Conservation (phyloP, 1,140 invertebrate species). For the Atta texana region DNA sequence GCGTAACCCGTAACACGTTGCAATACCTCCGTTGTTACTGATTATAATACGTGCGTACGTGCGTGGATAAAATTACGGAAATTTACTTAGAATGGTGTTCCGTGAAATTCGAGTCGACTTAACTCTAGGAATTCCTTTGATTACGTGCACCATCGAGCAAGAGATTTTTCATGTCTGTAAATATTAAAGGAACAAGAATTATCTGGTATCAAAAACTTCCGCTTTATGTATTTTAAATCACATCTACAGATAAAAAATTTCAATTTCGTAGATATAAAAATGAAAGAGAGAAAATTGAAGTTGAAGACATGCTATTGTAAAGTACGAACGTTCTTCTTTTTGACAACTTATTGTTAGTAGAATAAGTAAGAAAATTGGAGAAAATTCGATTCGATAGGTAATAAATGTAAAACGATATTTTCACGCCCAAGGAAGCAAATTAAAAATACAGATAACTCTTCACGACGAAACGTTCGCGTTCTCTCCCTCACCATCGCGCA, state of each 20-base stretch:
- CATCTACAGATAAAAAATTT: background rate
- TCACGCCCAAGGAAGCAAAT: slow-evolving; percentile 1
- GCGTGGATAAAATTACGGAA: slow-evolving; percentile 26
- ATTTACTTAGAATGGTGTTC: background rate
- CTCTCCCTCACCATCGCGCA: slow-evolving; percentile 17
- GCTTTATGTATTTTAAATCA: background rate
- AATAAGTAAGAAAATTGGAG: background rate
- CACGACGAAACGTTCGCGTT: background rate
- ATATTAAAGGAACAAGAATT: background rate
- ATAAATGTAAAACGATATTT: background rate
- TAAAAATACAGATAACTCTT: slow-evolving; percentile 9
- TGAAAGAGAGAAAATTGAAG: background rate
- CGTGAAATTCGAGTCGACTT: slow-evolving; percentile 16
- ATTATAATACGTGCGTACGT: background rate
- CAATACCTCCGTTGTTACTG: slow-evolving; percentile 4
- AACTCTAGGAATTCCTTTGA: slow-evolving; percentile 26
- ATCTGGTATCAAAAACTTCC: background rate
- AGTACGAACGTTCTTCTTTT: background rate
- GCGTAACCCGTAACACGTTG: slow-evolving; percentile 41
- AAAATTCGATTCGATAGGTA: background rate
- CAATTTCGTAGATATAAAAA: background rate
- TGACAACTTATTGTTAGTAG: background rate
- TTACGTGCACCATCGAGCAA: background rate
- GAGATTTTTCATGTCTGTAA: background rate
- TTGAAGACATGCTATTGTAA: background rate